Evolutionary conservation across 2,888 invertebrate genomes (phyloP), one percentile per base, ranked within the genome.

Genomic region (Oligia strigilis): DNA sequence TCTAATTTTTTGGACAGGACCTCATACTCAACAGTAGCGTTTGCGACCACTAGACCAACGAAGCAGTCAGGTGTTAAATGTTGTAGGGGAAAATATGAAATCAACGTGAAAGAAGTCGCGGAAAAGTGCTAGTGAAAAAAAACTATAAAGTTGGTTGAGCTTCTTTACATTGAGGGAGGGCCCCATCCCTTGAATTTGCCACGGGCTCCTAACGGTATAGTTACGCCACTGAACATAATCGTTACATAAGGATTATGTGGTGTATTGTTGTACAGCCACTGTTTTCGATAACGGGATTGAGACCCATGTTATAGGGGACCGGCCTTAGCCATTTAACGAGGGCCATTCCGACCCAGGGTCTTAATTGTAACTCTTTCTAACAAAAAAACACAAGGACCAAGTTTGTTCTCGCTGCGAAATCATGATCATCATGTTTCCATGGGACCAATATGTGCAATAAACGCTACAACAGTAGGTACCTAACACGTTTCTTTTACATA

Each of bases 351-450:
- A 17, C 23, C n/a, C 46, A n/a, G 29, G 40, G 5, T 36, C 46
- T 69, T 58, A 69, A 70, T 83, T 83, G 81, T 83, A 77, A 77
- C 80, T 69, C 46, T 80, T 83, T 55, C 23, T 46, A 76, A 69
- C 46, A 69, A 40, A 65, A 76, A 64, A 64, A 64, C 17, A 69
- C 23, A n/a, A 58, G 17, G 46, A 29, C 11, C 40, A 69, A 58
- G 55, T 69, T n/a, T 80, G 1, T 52, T 60, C 1, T 55, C 29
- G 17, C 46, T 6, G 49, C 36, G 6, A 64, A 49, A 64, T 70
- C 77, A 36, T 79, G n/a, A 55, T 72, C 52, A 36, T 78, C 29
- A 11, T 64, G 66, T 67, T 67, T 66, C 5, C 19, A 19, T 14
- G 14, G 3, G 23, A 49, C 11, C 52, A 36, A 60, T 80, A 75